Evolutionary conservation across 2,888 invertebrate genomes (phyloP).

Genomic region (Sthenelais limicola): DNA sequence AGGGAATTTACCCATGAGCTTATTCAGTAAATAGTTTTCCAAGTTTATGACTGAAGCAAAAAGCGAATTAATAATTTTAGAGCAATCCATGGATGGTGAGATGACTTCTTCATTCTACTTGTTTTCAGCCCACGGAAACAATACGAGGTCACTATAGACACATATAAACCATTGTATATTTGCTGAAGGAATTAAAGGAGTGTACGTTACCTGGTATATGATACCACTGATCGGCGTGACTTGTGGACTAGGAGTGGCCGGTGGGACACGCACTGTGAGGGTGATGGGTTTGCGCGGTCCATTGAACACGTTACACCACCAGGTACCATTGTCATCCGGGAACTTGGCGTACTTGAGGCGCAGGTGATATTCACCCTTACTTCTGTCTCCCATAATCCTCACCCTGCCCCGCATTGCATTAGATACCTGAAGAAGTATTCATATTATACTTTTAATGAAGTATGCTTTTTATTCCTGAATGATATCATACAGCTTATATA

Average conservation of each 20-base stretch:
- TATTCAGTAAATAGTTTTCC: too few relatives aligned
- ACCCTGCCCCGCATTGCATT: conserved; percentile 3
- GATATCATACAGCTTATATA: too few relatives aligned
- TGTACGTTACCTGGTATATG: conserved; percentile 7
- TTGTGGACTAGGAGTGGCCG: conserved; percentile 6
- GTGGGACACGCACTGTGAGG: conserved; percentile 36
- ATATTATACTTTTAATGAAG: background rate
- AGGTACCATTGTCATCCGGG: conserved; percentile 41
- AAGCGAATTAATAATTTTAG: too few relatives aligned
- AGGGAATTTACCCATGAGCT: too few relatives aligned
- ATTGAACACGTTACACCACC: conserved; percentile 37
- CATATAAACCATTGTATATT: too few relatives aligned
- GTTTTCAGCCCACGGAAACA: too few relatives aligned
- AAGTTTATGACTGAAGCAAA: too few relatives aligned
- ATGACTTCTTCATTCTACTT: too few relatives aligned
- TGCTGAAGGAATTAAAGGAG: too few relatives aligned
- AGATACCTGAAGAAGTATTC: background rate
- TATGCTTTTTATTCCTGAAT: background rate
- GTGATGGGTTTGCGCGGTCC: conserved; percentile 19
- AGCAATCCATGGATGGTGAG: too few relatives aligned
- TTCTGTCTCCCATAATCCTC: conserved; percentile 12
- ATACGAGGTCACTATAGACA: too few relatives aligned
- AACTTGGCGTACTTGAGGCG: conserved; percentile 27
- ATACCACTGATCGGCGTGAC: conserved; percentile 29
- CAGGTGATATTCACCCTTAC: conserved; percentile 22